Base-by-base conservation (phyloP, 2,888 invertebrate species). In the Synanthedon andrenaeformis region DNA sequence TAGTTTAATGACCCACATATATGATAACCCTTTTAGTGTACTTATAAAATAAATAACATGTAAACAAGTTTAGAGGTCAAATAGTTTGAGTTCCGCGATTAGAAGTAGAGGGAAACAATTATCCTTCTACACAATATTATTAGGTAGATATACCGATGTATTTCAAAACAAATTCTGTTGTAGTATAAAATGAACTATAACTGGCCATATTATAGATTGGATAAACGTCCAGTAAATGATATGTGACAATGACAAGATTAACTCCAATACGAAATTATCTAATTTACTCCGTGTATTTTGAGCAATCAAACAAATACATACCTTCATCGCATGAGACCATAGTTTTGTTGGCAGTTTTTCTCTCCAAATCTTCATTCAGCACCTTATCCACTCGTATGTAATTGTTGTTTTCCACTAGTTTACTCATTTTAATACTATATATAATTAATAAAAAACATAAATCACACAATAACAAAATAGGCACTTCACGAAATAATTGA, bases 301-400 rank as follows among this genome's bases (percentile, higher is more conserved):
- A 57, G 65, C 63, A 53, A 60, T 50, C 12, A 57, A 54, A 53
- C 55, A 57, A 56, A 56, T 59, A 66, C 79, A 67, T 73, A 86
- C 85, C 86, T 70, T 85, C 85, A 59, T 86, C 82, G 59, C 86
- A 84, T 58, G 85, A 77, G 58, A 86, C 85, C 85, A 86, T 86
- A 55, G 53, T 62, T 57, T 52, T 54, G 23, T 54, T 35, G 35
- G 52, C 54, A n/a, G 5, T n/a, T 14, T 51, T 51, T n/a, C 41
- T 35, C 5, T 35, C 19, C n/a, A 35, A n/a, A 12, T 35, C n/a
- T 41, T 51, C 51, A 41, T 12, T 13, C 35, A 41, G 23, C n/a
- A 41, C n/a, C 5, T 28, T 35, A n/a, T n/a, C n/a, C 12, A 35
- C 41, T 41, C 12, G 53, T 52, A 58, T 54, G 48, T 55, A 61